These are phyloP conservation scores for Tachuris rubrigastra DNA, from an alignment of 2,113 vertebrate species.

Conservation along the genomic window DNA sequence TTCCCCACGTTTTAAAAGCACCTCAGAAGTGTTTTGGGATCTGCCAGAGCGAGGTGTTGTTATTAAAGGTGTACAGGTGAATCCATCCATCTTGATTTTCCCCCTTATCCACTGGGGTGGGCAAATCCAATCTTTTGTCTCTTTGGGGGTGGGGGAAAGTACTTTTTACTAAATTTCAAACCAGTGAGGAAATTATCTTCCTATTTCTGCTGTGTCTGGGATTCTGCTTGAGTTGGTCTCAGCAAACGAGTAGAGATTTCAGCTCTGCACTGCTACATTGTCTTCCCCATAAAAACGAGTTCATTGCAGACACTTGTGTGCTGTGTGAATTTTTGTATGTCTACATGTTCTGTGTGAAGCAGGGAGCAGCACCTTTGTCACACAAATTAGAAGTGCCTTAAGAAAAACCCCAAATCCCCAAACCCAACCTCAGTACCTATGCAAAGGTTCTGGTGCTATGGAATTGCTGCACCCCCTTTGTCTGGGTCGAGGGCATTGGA, in stretches of 20 bases:
- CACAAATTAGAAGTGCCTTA: background rate
- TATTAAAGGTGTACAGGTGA: conserved; percentile 49
- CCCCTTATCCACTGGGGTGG: background rate
- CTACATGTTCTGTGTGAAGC: background rate
- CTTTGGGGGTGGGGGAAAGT: background rate
- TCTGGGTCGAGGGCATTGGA: background rate
- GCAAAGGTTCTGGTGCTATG: background rate
- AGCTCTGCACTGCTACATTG: background rate
- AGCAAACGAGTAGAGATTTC: background rate
- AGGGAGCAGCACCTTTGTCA: background rate
- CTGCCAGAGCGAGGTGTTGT: background rate
- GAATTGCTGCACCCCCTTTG: background rate
- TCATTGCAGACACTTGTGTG: background rate
- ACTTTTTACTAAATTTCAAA: conserved; percentile 12
- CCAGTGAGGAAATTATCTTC: conserved; percentile 10
- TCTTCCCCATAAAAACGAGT: background rate
- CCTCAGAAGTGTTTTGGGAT: background rate
- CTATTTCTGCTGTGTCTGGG: background rate
- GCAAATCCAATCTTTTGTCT: conserved; percentile 37
- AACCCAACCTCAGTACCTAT: accelerated
- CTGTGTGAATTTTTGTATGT: background rate
- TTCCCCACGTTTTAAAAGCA: background rate
- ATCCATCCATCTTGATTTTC: conserved; percentile 46
- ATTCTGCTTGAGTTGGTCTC: background rate
- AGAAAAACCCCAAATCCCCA: background rate